Evolutionary conservation across 2,888 invertebrate genomes (phyloP).

Genomic region (Amphipoea lucens): DNA sequence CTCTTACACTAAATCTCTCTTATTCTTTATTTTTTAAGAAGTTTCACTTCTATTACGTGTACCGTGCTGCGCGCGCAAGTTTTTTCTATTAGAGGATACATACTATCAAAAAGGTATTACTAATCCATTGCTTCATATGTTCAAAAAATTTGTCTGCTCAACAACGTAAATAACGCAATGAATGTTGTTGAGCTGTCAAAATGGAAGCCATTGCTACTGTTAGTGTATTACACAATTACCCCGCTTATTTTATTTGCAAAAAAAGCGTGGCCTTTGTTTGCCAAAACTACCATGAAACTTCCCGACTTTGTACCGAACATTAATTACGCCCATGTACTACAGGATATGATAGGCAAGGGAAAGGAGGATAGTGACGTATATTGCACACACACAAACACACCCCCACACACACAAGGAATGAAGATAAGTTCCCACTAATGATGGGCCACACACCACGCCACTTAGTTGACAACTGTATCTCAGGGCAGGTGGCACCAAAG

Average conservation of each 20-base stretch:
- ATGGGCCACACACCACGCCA: constrained; percentile 71
- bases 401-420: constrained; percentile 60
- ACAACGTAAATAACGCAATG: no score
- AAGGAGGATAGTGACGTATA: constrained; percentile 44
- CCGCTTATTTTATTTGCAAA: background rate
- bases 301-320: constrained; percentile 26
- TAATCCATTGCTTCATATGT: no score
- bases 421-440: constrained; percentile 77
- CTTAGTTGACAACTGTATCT: constrained; percentile 74
- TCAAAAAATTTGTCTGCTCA: no score
- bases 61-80: no score
- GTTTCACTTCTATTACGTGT: no score
- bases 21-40: no score
- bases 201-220: no score
- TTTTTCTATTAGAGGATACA: no score
- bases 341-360: constrained; percentile 47
- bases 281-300: constrained; percentile 4
- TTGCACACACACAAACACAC: constrained; percentile 29
- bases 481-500: constrained; percentile 50
- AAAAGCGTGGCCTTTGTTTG: background rate
- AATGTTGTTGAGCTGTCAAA: no score
- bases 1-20: no score
- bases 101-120: background rate
- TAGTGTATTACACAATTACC: no score
- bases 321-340: constrained; percentile 48